Percentiles rank a stretch among this genome's conserved stretches.
These are phyloP conservation scores for Panthera tigris DNA, from an alignment of 2,113 vertebrate genomes.

Conservation along the genomic window DNA sequence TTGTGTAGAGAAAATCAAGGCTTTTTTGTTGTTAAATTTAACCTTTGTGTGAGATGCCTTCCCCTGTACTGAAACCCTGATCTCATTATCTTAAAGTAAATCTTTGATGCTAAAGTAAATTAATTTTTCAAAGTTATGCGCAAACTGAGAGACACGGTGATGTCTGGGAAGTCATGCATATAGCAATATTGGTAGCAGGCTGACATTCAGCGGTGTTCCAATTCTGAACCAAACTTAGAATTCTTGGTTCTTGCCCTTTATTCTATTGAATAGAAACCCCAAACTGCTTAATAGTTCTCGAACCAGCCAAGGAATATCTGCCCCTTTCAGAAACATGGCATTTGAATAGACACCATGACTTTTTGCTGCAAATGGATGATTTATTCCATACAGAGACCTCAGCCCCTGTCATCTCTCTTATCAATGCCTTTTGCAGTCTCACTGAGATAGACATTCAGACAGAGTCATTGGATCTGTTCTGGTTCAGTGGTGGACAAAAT, in stretches of 20 bases:
- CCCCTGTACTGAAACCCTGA: background rate
- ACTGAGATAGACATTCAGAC: background rate
- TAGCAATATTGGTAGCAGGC: background rate
- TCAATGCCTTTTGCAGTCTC: background rate
- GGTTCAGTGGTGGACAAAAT: constrained; percentile 63
- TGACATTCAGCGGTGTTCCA: background rate
- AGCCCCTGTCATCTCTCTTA: background rate
- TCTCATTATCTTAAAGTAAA: constrained; percentile 13
- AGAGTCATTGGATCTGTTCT: constrained; percentile 25
- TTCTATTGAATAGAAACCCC: background rate
- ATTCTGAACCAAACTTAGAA: constrained; percentile 4
- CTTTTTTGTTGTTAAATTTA: background rate
- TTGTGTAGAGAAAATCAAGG: background rate
- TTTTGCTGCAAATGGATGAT: constrained; percentile 12
- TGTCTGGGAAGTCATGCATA: background rate
- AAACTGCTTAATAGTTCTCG: background rate
- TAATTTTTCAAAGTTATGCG: constrained; percentile 6
- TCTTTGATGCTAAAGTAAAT: background rate
- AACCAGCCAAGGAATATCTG: constrained; percentile 10
- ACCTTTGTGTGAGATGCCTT: background rate
- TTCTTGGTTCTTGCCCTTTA: background rate
- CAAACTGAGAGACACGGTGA: background rate
- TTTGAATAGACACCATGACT: background rate
- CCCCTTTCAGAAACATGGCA: background rate
- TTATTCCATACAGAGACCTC: background rate